Conservation (phyloP, 2,888 invertebrate species). For the Brachyopa scutellaris region DNA sequence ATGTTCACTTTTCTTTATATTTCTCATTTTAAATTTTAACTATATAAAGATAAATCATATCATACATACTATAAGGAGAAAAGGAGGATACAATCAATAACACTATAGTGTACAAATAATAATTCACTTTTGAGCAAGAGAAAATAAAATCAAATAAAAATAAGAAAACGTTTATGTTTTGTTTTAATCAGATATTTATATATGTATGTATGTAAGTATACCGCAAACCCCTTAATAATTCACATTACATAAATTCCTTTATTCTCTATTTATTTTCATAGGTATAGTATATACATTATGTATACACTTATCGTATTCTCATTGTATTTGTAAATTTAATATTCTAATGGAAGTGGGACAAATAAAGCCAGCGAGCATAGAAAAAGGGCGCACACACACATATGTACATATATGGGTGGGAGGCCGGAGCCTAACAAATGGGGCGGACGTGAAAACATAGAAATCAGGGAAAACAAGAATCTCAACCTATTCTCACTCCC, state of each 20-base stretch:
- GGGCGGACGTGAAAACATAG: slow-evolving; percentile 4
- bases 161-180: background rate
- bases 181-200: slow-evolving; percentile 38
- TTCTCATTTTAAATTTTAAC: slow-evolving; percentile 72
- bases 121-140: slow-evolving; percentile 67
- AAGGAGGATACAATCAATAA: background rate
- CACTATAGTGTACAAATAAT: slow-evolving; percentile 46
- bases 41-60: slow-evolving; percentile 49
- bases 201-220: slow-evolving; percentile 56
- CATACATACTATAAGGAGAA: slow-evolving; percentile 31
- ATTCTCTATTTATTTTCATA: slow-evolving; percentile 61
- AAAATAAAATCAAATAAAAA: background rate
- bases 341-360: slow-evolving; percentile 70
- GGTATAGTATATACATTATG: slow-evolving; percentile 20
- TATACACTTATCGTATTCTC: slow-evolving; percentile 50
- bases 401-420: background rate
- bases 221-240: slow-evolving; percentile 68
- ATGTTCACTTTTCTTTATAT: slow-evolving; percentile 59
- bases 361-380: slow-evolving; percentile 65
- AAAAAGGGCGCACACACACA: slow-evolving; percentile 47
- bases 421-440: slow-evolving; percentile 2
- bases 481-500: slow-evolving; percentile 49
- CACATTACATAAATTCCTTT: slow-evolving; percentile 64
- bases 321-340: slow-evolving; percentile 62
- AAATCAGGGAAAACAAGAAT: slow-evolving; percentile 32